phyloP scores from a whole-genome alignment of 1,140 invertebrate species.

The Heliconius eleuchia region DNA sequence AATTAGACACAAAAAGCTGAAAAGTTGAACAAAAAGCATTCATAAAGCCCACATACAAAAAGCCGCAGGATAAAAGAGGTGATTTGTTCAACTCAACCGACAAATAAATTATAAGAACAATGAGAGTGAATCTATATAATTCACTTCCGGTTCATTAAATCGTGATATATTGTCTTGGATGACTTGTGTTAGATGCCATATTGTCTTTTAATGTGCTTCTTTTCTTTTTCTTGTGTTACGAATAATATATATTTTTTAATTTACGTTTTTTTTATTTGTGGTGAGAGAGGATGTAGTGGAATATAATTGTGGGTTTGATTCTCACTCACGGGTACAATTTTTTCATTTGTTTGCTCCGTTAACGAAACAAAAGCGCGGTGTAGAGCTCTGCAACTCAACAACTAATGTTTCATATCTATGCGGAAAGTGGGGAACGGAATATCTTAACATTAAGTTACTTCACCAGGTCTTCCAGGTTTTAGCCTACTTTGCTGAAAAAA shows the following conservation, averaged over 20 bases:
- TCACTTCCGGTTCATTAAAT: constrained; percentile 65
- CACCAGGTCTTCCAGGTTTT: too few relatives aligned
- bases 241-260: too few relatives aligned
- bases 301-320: too few relatives aligned
- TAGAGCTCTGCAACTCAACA: too few relatives aligned
- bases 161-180: constrained; percentile 59
- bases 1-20: not conserved
- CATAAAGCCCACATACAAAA: not conserved
- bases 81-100: constrained; percentile 54
- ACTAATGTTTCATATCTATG: too few relatives aligned
- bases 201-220: constrained; percentile 18
- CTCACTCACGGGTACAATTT: too few relatives aligned
- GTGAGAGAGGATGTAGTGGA: too few relatives aligned
- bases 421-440: too few relatives aligned
- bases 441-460: too few relatives aligned
- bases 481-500: too few relatives aligned
- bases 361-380: not conserved
- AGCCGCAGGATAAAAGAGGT: constrained; percentile 34
- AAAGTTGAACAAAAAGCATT: not conserved
- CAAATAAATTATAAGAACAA: constrained; percentile 59
- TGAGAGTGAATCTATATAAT: constrained; percentile 55
- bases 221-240: not conserved
- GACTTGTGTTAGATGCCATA: constrained; percentile 42
- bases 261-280: too few relatives aligned
- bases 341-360: not conserved